Base-by-base conservation (phyloP, 2,888 invertebrate species). In the Limnephilus auricula region DNA sequence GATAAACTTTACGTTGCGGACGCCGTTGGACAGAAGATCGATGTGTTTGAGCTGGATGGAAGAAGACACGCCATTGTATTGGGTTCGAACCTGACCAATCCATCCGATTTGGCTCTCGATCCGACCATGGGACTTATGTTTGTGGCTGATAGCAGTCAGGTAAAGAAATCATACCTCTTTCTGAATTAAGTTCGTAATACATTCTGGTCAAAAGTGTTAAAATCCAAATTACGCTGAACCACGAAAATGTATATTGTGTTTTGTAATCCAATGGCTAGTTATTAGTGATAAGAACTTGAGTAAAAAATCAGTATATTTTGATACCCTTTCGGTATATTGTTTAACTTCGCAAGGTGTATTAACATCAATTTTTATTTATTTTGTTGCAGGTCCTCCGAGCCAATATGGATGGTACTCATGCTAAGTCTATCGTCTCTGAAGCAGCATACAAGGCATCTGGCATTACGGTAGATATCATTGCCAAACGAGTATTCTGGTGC, bases 1-100 rank as follows among this genome's bases (percentile, higher is more conserved):
- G 98, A 99, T 94, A 99, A 99, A 94, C 96, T 99, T 13, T 99
- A 99, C 95, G 98, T 99, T 32, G 98, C 98, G 0, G 99, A 99
- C 95, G 97, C 98, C 32, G 96, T 99, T 34, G 99, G 99, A 0
- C 98, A 99, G 94, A 99, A 98, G 95, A 97, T 99, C 91, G 99
- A 99, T 94, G 98, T 99, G 0, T 98, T 99, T 94, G 99, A 99
- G 94, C 95, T 99, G 93, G 97, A 97, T 93, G 98, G 98, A 0
- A 96, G 97, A 90, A 97, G 97, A 96, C 98, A 99, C 94, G 99
- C 99, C 0, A 98, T 99, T 18, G 98, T 98, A 0, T 95, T 99
- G 0, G 98, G 98, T 31, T 98, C 98, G 88, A 99, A 99, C 94
- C 96, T 99, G 10, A 99, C 99, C 45, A 97, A 97, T 93, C 99